Conservation (phyloP, 2,113 vertebrate species). For the Corythaeola cristata region DNA sequence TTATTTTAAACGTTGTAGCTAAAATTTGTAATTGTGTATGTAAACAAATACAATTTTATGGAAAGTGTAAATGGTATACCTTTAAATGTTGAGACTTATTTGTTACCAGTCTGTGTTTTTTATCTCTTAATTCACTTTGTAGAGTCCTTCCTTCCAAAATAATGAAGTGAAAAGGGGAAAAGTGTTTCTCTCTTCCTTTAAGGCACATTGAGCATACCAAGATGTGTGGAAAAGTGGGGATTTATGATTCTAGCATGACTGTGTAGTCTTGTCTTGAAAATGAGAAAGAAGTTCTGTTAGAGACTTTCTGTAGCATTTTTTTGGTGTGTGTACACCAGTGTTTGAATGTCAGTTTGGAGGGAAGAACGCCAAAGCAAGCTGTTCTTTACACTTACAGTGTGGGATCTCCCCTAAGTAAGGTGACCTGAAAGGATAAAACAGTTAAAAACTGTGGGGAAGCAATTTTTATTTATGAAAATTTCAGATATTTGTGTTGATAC, state of each 20-base stretch:
- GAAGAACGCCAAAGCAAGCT: not conserved
- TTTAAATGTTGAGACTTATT: not conserved
- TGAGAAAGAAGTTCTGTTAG: not conserved
- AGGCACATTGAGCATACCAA: not conserved
- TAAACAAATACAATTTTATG: not conserved
- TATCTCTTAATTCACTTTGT: not conserved
- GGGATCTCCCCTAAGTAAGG: rapidly evolving
- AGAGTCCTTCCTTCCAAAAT: not conserved
- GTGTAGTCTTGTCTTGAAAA: not conserved
- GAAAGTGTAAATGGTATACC: not conserved
- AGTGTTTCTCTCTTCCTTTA: not conserved
- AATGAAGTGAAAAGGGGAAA: not conserved
- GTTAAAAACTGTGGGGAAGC: not conserved
- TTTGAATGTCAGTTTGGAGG: not conserved
- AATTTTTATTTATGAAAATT: not conserved
- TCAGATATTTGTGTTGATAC: not conserved
- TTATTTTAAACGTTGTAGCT: not conserved
- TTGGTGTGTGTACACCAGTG: not conserved
- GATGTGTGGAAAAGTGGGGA: not conserved
- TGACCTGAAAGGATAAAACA: not conserved
- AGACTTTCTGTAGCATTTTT: not conserved
- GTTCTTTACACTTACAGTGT: not conserved
- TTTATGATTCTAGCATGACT: rapidly evolving
- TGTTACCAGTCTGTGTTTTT: not conserved
- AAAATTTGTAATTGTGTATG: not conserved